Evolutionary conservation across 2,888 invertebrate genomes (phyloP).

Genomic region (Ypsolopha sequella): DNA sequence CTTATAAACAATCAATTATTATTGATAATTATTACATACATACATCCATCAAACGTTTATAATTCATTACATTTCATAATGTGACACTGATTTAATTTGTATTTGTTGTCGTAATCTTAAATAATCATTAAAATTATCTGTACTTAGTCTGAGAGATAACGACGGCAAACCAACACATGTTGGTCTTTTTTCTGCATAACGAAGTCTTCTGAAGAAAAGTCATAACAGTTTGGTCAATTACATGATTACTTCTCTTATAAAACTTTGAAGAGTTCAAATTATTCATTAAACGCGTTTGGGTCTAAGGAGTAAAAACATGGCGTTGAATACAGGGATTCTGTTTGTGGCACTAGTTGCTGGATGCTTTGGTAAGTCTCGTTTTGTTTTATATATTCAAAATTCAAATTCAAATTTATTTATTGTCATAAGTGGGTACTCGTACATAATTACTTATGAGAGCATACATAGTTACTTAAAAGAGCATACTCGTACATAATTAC

Average conservation of each 20-base stretch:
- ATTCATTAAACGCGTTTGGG: not conserved
- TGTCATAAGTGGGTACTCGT: too few species aligned
- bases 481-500: too few species aligned
- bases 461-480: too few species aligned
- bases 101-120: too few species aligned
- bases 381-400: too few species aligned
- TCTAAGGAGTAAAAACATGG: constrained; percentile 3
- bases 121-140: too few species aligned
- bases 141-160: too few species aligned
- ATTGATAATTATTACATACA: not conserved
- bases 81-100: too few species aligned
- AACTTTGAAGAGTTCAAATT: not conserved
- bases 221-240: not conserved
- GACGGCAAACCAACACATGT: too few species aligned
- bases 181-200: not conserved
- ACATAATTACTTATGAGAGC: too few species aligned
- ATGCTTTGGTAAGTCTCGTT: constrained; percentile 7
- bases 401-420: too few species aligned
- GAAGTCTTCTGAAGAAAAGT: not conserved
- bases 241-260: not conserved
- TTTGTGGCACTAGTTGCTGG: constrained; percentile 7
- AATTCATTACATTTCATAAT: too few species aligned
- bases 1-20: not conserved
- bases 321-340: constrained; percentile 5
- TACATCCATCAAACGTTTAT: not conserved